Evolutionary conservation across 2,888 invertebrate genomes (phyloP).

Genomic region (Dasypogon diadema): DNA sequence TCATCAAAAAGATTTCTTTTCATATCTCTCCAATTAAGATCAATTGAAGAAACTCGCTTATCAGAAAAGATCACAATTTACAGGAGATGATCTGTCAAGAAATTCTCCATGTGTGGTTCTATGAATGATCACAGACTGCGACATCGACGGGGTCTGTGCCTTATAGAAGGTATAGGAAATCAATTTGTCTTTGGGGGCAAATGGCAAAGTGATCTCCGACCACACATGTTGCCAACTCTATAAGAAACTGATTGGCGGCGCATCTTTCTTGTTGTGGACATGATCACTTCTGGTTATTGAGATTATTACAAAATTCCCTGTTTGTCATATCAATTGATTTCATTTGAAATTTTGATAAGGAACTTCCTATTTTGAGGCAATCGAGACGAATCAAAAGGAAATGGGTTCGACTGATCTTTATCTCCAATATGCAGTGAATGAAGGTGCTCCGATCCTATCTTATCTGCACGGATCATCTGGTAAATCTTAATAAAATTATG

Average conservation of each 20-base stretch:
- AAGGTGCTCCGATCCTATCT: not conserved
- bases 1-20: conserved; percentile 44
- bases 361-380: conserved; percentile 41
- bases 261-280: conserved; percentile 39
- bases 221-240: conserved; percentile 36
- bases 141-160: not conserved
- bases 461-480: conserved; percentile 28
- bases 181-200: conserved; percentile 21
- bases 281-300: conserved; percentile 18
- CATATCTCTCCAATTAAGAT: conserved; percentile 48
- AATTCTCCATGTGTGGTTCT: conserved; percentile 20
- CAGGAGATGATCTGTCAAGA: conserved; percentile 31
- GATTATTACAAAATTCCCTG: conserved; percentile 16
- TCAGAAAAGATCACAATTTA: conserved; percentile 44
- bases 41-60: conserved; percentile 50
- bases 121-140: not conserved
- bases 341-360: conserved; percentile 47
- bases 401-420: conserved; percentile 23
- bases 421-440: not conserved
- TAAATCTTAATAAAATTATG: not conserved
- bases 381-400: conserved; percentile 33
- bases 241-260: conserved; percentile 35
- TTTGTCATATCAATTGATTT: conserved; percentile 45
- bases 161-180: conserved; percentile 27
- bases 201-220: conserved; percentile 34